These are phyloP conservation scores for Odontothrips loti DNA, from an alignment of 2,888 invertebrate species.

Conservation along the genomic window DNA sequence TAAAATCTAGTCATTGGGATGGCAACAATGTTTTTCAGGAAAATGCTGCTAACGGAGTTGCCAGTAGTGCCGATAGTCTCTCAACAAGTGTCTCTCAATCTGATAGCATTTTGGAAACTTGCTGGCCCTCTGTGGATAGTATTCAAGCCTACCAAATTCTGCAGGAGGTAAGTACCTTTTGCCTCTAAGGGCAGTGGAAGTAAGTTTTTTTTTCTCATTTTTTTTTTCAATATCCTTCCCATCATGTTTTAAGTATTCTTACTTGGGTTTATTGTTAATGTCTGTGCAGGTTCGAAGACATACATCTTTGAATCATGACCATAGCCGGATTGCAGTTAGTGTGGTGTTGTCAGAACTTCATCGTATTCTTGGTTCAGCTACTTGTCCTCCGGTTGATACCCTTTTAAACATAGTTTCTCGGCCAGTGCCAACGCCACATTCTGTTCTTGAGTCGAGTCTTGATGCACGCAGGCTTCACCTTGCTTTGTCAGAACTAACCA, in stretches of 20 bases:
- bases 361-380: slow-evolving; percentile 52
- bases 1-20: background rate
- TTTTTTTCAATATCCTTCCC: background rate
- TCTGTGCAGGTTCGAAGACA: slow-evolving; percentile 62
- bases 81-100: slow-evolving; percentile 18
- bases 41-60: background rate
- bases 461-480: slow-evolving; percentile 69
- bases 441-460: background rate
- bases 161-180: slow-evolving; percentile 50
- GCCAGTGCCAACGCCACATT: background rate
- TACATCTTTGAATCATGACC: slow-evolving; percentile 79
- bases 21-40: background rate
- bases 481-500: slow-evolving; percentile 77
- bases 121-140: background rate
- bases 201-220: background rate
- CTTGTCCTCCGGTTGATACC: slow-evolving; percentile 31
- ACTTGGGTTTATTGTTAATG: background rate
- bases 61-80: slow-evolving; percentile 6
- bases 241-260: background rate
- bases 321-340: slow-evolving; percentile 77
- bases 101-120: slow-evolving; percentile 2
- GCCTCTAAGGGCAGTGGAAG: no score
- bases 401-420: slow-evolving; percentile 43
- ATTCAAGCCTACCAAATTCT: slow-evolving; percentile 62
- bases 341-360: slow-evolving; percentile 63